These are phyloP conservation scores for Protonemura montana DNA, from an alignment of 2,888 invertebrate species.

Conservation along the genomic window DNA sequence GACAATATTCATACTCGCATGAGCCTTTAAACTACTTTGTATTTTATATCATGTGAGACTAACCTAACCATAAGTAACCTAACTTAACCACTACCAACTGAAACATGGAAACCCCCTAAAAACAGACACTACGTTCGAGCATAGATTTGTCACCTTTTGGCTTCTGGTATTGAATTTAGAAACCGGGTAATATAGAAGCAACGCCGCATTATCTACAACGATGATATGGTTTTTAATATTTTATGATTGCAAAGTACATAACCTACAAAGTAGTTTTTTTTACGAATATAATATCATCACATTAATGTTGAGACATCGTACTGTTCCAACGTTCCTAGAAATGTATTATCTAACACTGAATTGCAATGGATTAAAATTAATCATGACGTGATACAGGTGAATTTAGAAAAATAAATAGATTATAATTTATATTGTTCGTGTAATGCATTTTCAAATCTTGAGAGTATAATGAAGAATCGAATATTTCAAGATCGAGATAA, in stretches of 20 bases:
- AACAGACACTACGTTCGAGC: too few relatives aligned
- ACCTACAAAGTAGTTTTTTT: slow-evolving; percentile 2
- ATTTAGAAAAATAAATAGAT: slow-evolving; percentile 12
- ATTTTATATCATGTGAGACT: background rate
- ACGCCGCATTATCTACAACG: background rate
- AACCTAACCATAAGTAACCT: too few relatives aligned
- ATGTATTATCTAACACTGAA: background rate
- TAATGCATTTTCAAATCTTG: slow-evolving; percentile 9
- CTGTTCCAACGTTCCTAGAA: background rate
- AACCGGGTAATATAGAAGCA: background rate
- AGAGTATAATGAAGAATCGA: slow-evolving; percentile 17
- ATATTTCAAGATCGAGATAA: slow-evolving; percentile 12
- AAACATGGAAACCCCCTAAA: too few relatives aligned
- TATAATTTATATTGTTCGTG: background rate
- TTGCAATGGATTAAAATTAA: background rate
- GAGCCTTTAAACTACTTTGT: slow-evolving; percentile 3
- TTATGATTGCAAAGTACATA: background rate
- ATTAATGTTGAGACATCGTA: background rate
- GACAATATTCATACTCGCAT: background rate
- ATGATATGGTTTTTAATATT: background rate
- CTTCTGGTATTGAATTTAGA: background rate
- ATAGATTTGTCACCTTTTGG: background rate
- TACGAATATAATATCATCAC: slow-evolving; percentile 7
- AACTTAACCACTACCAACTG: background rate
- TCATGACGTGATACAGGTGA: background rate